phyloP scores from a whole-genome alignment of 2,797 vertebrate genomes.

The Sebastes kiyomatsui region DNA sequence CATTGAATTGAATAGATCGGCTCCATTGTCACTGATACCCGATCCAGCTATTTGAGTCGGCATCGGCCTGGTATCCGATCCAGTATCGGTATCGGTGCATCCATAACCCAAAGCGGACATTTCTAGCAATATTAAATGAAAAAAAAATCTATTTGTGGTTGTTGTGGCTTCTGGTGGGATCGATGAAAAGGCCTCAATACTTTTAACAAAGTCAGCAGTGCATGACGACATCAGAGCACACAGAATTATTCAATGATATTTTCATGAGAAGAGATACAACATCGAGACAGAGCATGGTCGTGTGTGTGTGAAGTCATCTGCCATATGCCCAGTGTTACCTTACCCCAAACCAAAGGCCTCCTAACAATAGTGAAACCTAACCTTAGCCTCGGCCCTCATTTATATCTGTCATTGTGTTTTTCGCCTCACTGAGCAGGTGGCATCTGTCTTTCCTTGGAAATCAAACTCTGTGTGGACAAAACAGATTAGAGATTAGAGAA shows the following conservation, averaged over 20 bases:
- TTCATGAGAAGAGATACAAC: neutral
- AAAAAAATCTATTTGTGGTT: neutral
- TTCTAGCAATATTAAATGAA: neutral
- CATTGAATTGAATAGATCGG: too few species aligned
- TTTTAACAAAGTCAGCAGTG: neutral
- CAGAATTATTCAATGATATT: neutral
- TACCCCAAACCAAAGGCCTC: slow-evolving; percentile 33
- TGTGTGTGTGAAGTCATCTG: neutral
- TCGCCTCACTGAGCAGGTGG: slow-evolving; percentile 27
- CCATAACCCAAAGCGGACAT: neutral
- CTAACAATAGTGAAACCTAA: slow-evolving; percentile 54
- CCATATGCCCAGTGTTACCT: slow-evolving; percentile 42
- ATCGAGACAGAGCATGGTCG: neutral
- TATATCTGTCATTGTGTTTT: slow-evolving; percentile 15
- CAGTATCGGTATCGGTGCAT: too few species aligned
- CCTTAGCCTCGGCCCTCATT: slow-evolving; percentile 5
- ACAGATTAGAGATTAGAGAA: neutral
- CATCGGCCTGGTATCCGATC: too few species aligned
- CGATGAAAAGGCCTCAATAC: neutral
- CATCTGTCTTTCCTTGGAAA: slow-evolving; percentile 1
- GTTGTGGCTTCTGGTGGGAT: neutral
- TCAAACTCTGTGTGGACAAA: slow-evolving; percentile 11
- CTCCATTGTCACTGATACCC: too few species aligned
- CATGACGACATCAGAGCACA: neutral
- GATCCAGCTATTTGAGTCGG: too few species aligned